Conservation (phyloP, 1,140 invertebrate species). For the Drosophila mojavensis region DNA sequence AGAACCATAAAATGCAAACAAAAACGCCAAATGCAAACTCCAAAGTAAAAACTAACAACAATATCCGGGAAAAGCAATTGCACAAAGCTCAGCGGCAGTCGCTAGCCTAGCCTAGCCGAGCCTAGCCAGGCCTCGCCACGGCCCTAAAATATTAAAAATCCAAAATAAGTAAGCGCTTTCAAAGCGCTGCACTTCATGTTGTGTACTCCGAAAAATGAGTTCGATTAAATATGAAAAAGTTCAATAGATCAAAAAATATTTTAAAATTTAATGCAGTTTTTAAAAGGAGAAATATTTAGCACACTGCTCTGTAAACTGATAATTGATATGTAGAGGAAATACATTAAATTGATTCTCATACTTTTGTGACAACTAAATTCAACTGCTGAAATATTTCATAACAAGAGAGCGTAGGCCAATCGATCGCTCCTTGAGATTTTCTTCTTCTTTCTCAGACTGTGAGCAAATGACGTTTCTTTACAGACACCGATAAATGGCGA, state of each 20-base stretch:
- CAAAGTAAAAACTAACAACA: slow-evolving; percentile 80
- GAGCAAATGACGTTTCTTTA: too few relatives aligned
- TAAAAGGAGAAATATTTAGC: too few relatives aligned
- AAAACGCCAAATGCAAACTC: slow-evolving; percentile 53
- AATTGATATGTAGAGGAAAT: too few relatives aligned
- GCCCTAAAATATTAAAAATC: slow-evolving; percentile 37
- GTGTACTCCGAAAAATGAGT: not conserved
- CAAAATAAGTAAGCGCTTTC: slow-evolving; percentile 23
- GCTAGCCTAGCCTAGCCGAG: slow-evolving; percentile 38
- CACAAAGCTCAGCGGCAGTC: slow-evolving; percentile 61
- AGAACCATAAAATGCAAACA: slow-evolving; percentile 67
- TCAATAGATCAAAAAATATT: slow-evolving; percentile 11
- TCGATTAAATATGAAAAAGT: slow-evolving; percentile 7
- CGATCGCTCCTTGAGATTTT: too few relatives aligned
- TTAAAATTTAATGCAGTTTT: not conserved
- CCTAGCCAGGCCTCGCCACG: slow-evolving; percentile 15
- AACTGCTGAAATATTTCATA: too few relatives aligned
- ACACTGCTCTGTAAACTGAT: too few relatives aligned
- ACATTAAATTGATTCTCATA: too few relatives aligned
- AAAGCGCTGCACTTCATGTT: not conserved
- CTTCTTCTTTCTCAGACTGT: too few relatives aligned
- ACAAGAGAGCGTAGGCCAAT: too few relatives aligned
- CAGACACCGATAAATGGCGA: too few relatives aligned
- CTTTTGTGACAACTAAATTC: too few relatives aligned
- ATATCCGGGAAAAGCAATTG: slow-evolving; percentile 81